Base-by-base conservation (phyloP, 2,888 invertebrate species). In the Agriotes lineatus region DNA sequence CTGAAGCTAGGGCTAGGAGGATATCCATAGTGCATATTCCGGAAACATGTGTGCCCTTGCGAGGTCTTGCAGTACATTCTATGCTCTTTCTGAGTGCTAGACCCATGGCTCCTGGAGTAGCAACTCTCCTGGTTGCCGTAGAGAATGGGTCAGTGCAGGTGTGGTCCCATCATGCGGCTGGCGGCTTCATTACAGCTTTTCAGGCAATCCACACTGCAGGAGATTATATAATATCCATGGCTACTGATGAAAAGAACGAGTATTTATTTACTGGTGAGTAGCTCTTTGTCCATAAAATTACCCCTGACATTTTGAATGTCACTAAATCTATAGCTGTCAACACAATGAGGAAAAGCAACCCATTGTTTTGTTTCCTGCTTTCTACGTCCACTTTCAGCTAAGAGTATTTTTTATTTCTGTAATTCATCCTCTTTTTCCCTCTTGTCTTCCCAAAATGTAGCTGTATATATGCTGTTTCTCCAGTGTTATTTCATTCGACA, bases 121-220 rank as follows among this genome's bases (percentile, higher is more conserved):
- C 93, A 7, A 90, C 91, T 0, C 83, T 95, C 9, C 82, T 94
- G 58, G 87, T 94, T 0, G 87, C 92, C 0, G 83, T 95, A 70
- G 92, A 93, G 79, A 93, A 92, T 73, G 95, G 95, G 0, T 85
- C 87, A 65, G 86, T 94, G 69, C 93, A 95, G 84, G 88, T 91
- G 18, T 96, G 95, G 92, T 94, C 94, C 14, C 92, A 94, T 81
- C 93, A 94, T 82, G 87, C 90, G 37, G 88, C 87, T 9, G 93
- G 93, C 9, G 92, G 93, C 5, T 90, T 89, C 81, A 84, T 93
- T 64, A 88, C 88, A 30, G 86, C 91, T 20, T 95, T 94, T 83
- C 87, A 85, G 42, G 91, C 90, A 2, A 88, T 91, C 39, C 93
- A 94, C 81, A 86, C 87, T 22, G 85, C 87, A 2, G 90, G 90